Conservation (phyloP, 1,140 invertebrate genomes). For the Gonatopus flavifemur region DNA sequence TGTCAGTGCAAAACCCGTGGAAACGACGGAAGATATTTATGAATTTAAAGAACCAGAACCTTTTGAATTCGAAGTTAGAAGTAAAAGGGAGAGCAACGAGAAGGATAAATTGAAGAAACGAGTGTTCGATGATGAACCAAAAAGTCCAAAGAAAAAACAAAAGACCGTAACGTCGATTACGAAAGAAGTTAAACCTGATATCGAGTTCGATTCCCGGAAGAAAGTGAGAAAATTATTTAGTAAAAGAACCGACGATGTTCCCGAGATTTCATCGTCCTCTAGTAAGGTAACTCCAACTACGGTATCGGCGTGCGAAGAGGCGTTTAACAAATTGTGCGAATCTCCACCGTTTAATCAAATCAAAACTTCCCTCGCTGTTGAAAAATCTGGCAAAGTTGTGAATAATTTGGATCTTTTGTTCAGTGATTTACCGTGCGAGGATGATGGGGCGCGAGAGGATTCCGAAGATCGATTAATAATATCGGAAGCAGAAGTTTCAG, state of each 20-base stretch:
- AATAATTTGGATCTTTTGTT: conserved; percentile 43
- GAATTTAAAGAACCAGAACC: conserved; percentile 88
- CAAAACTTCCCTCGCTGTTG: conserved; percentile 20
- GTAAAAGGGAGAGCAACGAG: conserved; percentile 47
- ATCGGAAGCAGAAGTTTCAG: conserved; percentile 63
- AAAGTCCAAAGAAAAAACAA: conserved; percentile 51
- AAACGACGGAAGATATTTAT: conserved; percentile 73
- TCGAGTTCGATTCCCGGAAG: conserved; percentile 34
- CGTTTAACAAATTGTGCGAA: conserved; percentile 59
- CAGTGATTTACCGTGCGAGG: conserved; percentile 38
- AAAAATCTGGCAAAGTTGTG: conserved; percentile 20
- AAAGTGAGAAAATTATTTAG: conserved; percentile 36
- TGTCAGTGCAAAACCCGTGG: conserved; percentile 34
- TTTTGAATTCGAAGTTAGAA: conserved; percentile 76
- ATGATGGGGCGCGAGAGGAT: conserved; percentile 47
- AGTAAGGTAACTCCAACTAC: conserved; percentile 1
- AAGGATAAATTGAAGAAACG: conserved; percentile 54
- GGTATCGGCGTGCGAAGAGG: conserved; percentile 47
- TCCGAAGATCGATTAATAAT: conserved; percentile 59
- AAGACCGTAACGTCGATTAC: conserved; percentile 26
- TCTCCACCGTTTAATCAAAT: conserved; percentile 40
- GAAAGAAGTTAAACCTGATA: conserved; percentile 41
- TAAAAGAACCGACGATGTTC: conserved; percentile 39
- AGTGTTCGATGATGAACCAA: conserved; percentile 47
- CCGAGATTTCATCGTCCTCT: background rate